Percentiles rank a stretch among this genome's conserved stretches.
Evolutionary conservation across 2,113 vertebrate species (phyloP).

Genomic region (Polypterus senegalus): DNA sequence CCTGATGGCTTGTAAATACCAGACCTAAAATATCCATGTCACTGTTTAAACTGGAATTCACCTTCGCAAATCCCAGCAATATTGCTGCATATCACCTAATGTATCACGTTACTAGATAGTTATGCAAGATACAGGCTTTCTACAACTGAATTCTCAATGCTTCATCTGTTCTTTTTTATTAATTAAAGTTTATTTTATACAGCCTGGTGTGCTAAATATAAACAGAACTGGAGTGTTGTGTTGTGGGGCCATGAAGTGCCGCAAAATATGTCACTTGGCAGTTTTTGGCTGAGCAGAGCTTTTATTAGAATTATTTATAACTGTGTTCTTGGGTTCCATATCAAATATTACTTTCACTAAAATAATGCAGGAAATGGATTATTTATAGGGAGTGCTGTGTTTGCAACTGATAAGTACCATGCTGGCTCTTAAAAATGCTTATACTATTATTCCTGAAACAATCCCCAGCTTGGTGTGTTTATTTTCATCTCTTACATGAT

Average conservation of each 20-base stretch:
- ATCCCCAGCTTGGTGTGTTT: conserved; percentile 3
- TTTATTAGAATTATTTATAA: not conserved
- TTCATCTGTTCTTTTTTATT: not conserved
- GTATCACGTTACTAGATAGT: not conserved
- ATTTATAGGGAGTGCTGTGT: not conserved
- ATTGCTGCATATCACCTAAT: not conserved
- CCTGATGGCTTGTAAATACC: not conserved
- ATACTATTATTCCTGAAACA: conserved; percentile 2
- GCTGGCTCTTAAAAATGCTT: not conserved
- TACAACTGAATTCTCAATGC: not conserved
- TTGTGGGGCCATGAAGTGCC: not conserved
- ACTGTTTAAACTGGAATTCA: conserved; percentile 2
- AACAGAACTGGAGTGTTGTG: not conserved
- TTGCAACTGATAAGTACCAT: conserved; percentile 5
- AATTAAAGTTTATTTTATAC: conserved; percentile 1
- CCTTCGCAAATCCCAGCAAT: not conserved
- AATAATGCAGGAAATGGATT: not conserved
- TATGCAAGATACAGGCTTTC: not conserved
- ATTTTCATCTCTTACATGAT: conserved; percentile 8
- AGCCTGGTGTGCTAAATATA: not conserved
- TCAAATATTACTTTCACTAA: not conserved
- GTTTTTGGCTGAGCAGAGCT: no score
- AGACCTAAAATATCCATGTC: not conserved
- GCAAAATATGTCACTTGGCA: not conserved
- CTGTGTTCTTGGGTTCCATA: not conserved